A percentile compares a stretch with the other conserved stretches of the same genome.
phyloP scores from a whole-genome alignment of 2,113 vertebrate species.

The Bufo bufo region DNA sequence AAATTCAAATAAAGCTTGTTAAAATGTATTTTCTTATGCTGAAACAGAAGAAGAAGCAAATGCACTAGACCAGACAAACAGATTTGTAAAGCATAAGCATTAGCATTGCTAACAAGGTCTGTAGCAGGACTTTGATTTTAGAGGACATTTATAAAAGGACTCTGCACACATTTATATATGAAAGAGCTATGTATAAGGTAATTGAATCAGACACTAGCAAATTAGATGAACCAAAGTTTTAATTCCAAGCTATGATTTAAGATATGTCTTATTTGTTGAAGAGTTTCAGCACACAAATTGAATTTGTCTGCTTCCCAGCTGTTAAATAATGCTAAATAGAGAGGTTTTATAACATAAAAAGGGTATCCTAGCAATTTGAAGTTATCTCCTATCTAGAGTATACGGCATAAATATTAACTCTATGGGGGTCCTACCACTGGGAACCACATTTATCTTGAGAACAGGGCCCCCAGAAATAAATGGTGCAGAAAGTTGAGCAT shows the following conservation, averaged over 20 bases:
- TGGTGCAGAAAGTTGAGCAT: too few species aligned
- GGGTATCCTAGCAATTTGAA: too few species aligned
- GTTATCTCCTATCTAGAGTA: too few species aligned
- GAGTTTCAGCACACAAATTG: background rate
- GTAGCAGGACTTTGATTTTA: background rate
- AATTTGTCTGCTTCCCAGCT: conserved; percentile 4
- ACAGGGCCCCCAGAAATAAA: too few species aligned
- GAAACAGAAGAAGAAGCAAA: background rate
- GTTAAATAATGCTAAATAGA: background rate
- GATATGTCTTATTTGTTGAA: background rate
- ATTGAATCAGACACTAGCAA: conserved; percentile 15
- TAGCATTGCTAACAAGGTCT: conserved; percentile 7
- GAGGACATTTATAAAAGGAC: background rate
- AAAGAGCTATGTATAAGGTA: background rate
- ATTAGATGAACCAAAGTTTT: background rate
- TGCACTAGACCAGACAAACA: background rate
- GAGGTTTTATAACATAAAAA: background rate
- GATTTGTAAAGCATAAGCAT: background rate
- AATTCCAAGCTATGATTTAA: background rate
- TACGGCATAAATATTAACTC: too few species aligned
- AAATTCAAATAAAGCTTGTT: background rate
- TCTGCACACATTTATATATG: background rate
- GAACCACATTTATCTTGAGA: too few species aligned
- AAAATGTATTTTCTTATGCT: background rate
- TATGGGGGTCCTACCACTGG: too few species aligned